These are phyloP conservation scores for Eueremaeus valkanovi DNA, from an alignment of 2,888 invertebrate genomes.

Conservation along the genomic window DNA sequence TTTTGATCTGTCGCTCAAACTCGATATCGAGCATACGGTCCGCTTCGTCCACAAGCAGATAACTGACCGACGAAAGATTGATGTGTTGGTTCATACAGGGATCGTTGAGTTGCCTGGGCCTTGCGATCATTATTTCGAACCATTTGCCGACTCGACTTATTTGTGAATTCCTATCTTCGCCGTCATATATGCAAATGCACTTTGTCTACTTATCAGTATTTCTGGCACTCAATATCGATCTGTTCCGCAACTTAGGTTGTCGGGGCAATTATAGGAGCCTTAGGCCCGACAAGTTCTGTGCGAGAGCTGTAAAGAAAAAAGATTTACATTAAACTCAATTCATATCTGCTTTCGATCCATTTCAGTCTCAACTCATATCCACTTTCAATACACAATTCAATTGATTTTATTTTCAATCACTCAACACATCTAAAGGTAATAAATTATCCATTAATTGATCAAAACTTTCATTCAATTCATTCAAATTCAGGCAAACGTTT, in stretches of 20 bases:
- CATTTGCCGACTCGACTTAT: conserved; percentile 68
- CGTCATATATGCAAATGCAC: conserved; percentile 86
- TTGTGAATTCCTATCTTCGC: conserved; percentile 75
- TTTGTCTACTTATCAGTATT: conserved; percentile 81
- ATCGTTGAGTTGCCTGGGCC: conserved; percentile 88
- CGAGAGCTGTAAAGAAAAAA: conserved; percentile 54
- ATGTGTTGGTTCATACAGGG: conserved; percentile 66
- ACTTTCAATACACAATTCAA: not conserved
- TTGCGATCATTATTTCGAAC: conserved; percentile 90
- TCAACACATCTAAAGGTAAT: too few relatives aligned
- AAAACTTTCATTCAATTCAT: too few relatives aligned
- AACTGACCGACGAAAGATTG: conserved; percentile 74
- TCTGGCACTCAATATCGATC: conserved; percentile 83
- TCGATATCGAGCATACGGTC: conserved; percentile 64
- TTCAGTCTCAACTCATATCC: not conserved
- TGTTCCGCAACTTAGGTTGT: conserved; percentile 89
- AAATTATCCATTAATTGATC: too few relatives aligned
- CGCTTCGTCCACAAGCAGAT: conserved; percentile 85
- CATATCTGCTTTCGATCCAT: not conserved
- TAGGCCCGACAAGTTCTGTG: conserved; percentile 71
- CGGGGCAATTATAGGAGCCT: conserved; percentile 81
- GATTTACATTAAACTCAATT: not conserved
- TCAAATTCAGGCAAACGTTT: too few relatives aligned
- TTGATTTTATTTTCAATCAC: too few relatives aligned
- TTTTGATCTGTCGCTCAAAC: conserved; percentile 64